Base-by-base conservation (phyloP, 2,888 invertebrate species). In the Mythimna vitellina region DNA sequence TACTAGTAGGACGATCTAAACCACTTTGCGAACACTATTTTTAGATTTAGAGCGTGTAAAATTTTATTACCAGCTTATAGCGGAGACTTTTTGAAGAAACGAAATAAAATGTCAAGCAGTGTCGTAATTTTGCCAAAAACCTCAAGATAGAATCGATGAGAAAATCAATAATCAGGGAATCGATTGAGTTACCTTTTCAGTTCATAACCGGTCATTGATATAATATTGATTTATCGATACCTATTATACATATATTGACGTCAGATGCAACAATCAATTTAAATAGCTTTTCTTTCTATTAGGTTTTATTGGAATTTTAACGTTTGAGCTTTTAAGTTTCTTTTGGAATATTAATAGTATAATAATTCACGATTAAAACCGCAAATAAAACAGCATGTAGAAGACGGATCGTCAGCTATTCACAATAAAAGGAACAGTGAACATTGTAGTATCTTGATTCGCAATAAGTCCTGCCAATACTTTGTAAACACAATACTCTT, bases 401-500 rank as follows among this genome's bases (percentile, higher is more conserved):
- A 64, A 54, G 53, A 65, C 8, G 42, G n/a, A 42, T 61, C 12
- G 22, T 20, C 54, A 61, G 49, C 51, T 54, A 61, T 56, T 49
- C n/a, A 46, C 42, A 72, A 56, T 72, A 51, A 46, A 76, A 38
- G 17, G 64, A 65, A 46, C 60, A 61, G n/a, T 64, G 49, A 35
- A 49, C 25, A 49, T 60, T 53, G 49, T 42, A 35, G 42, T 46
- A 29, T 60, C 51, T 64, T 61, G 25, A 49, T 64, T 57, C 20
- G 42, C 56, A 68, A 65, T 72, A 51, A 72, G 38, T 69, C 56
- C 56, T 70, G 53, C 58, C 68, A 71, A 72, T 70, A 70, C 65
- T 71, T 65, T 65, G 73, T 74, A 57, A 82, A 75, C 62, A 74
- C 73, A 75, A 77, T 77, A 73, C 64, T 46, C 61, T 72, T 65